A percentile compares a stretch with the other conserved stretches of the same genome.
Evolutionary conservation across 2,797 vertebrate genomes (phyloP).

Genomic region (Heterohyrax brucei): DNA sequence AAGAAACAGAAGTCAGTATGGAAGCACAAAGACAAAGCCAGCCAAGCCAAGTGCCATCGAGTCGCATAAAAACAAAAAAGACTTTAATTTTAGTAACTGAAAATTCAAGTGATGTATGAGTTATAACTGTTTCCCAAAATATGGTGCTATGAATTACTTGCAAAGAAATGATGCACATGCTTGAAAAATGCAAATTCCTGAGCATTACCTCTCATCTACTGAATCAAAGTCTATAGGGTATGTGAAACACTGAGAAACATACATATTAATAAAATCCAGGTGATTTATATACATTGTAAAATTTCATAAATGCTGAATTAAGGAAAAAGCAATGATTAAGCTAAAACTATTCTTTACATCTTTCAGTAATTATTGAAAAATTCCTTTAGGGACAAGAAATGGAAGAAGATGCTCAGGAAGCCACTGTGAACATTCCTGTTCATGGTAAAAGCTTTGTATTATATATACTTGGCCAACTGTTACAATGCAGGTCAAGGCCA

Average conservation of each 20-base stretch:
- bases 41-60: too few relatives aligned
- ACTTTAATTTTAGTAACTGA: background rate
- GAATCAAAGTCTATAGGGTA: background rate
- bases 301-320: constrained; percentile 51
- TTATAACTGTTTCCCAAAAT: constrained; percentile 40
- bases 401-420: background rate
- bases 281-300: background rate
- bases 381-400: background rate
- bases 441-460: background rate
- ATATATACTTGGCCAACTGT: background rate
- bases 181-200: constrained; percentile 12
- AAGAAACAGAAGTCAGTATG: constrained; percentile 1
- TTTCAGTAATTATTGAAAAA: constrained; percentile 30
- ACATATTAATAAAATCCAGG: constrained; percentile 21
- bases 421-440: background rate
- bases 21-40: background rate
- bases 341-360: constrained; percentile 9
- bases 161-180: background rate
- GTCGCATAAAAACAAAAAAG: background rate
- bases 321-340: constrained; percentile 50
- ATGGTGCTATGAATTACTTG: background rate
- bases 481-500: constrained; percentile 11
- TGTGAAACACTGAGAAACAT: background rate
- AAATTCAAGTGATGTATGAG: background rate
- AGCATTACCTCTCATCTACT: background rate